phyloP scores from a whole-genome alignment of 2,888 invertebrate genomes.

The Tipula helvola region DNA sequence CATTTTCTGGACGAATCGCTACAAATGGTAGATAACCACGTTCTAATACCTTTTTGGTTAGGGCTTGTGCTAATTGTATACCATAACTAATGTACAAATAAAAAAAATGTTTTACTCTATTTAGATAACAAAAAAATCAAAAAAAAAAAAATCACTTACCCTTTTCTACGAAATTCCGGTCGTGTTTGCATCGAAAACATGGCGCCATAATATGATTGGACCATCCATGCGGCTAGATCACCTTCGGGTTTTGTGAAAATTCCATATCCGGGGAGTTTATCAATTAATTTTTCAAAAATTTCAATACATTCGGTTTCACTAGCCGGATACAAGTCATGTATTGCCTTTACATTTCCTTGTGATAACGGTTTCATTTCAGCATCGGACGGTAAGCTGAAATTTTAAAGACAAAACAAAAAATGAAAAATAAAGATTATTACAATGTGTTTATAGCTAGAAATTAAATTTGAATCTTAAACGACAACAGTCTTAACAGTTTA shows the following conservation, averaged over 20 bases:
- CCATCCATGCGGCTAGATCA: conserved; percentile 79
- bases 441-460: too few species aligned
- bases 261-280: conserved; percentile 66
- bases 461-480: too few species aligned
- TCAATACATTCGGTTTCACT: conserved; percentile 79
- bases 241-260: conserved; percentile 55
- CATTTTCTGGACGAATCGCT: conserved; percentile 76
- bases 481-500: too few species aligned
- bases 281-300: conserved; percentile 67
- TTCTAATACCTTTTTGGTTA: conserved; percentile 52
- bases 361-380: conserved; percentile 64
- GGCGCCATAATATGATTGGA: conserved; percentile 80
- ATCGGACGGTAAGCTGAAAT: conserved; percentile 41
- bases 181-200: conserved; percentile 88
- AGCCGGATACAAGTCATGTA: conserved; percentile 77
- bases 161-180: conserved; percentile 60
- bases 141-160: conserved; percentile 30
- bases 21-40: conserved; percentile 75
- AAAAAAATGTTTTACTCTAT: not conserved
- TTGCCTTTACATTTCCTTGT: conserved; percentile 66
- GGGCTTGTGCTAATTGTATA: conserved; percentile 55
- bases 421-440: not conserved
- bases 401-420: not conserved
- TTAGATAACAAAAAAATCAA: conserved; percentile 20
- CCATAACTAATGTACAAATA: conserved; percentile 40